These are phyloP conservation scores for Yasuhikotakia modesta DNA, from an alignment of 2,797 vertebrate species.

Conservation along the genomic window DNA sequence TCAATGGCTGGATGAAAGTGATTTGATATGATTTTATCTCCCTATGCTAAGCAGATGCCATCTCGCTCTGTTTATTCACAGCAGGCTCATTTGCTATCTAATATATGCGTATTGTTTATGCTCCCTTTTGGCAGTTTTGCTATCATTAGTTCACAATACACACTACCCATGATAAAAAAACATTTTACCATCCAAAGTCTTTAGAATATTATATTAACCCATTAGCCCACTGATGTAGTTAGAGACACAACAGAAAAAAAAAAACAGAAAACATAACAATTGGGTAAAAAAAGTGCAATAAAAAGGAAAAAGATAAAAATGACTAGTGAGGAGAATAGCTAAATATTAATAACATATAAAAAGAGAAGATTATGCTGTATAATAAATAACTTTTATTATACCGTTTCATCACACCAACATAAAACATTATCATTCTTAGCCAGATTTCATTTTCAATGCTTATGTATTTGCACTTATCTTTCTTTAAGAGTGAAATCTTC, in stretches of 20 bases:
- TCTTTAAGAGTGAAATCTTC: neutral
- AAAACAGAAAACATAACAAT: neutral
- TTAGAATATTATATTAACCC: conserved; percentile 13
- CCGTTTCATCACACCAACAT: neutral
- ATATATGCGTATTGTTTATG: conserved; percentile 39
- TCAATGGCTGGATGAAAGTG: neutral
- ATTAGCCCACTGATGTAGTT: neutral
- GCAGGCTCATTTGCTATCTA: conserved; percentile 32
- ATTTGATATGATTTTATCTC: conserved; percentile 24
- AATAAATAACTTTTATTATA: neutral
- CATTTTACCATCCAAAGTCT: conserved; percentile 23
- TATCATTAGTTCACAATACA: conserved; percentile 30
- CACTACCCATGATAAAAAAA: conserved; percentile 8
- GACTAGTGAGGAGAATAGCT: neutral
- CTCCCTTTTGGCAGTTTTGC: conserved; percentile 35
- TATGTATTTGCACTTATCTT: neutral
- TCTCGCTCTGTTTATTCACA: conserved; percentile 39
- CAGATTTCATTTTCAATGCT: neutral
- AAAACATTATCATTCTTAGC: neutral
- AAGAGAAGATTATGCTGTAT: neutral
- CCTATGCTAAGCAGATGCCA: conserved; percentile 35
- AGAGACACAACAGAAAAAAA: neutral
- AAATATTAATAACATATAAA: no score
- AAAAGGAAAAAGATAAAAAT: neutral
- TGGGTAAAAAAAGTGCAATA: neutral